phyloP scores from a whole-genome alignment of 2,888 invertebrate species.

The Lepas anatifera region DNA sequence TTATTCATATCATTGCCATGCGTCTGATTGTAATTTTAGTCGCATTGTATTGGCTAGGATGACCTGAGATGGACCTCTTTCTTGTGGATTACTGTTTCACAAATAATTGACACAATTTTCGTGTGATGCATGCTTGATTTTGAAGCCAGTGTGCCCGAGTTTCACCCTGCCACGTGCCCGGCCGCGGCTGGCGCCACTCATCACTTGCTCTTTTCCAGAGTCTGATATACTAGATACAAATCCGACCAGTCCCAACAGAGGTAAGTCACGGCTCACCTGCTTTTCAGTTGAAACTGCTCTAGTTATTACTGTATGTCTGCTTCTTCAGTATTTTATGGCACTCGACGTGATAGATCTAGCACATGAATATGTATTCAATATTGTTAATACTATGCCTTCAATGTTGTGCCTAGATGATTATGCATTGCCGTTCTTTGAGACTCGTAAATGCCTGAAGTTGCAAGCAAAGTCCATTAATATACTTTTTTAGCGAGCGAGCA shows the following conservation, averaged over 20 bases:
- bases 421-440: not conserved
- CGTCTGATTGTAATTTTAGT: too few species aligned
- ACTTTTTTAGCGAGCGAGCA: too few species aligned
- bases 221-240: not conserved
- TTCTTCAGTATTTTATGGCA: not conserved
- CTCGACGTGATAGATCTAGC: not conserved
- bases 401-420: not conserved
- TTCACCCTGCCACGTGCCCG: too few species aligned
- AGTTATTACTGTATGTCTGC: not conserved
- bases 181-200: not conserved
- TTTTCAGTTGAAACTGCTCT: not conserved
- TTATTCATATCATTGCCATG: too few species aligned
- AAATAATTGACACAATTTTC: too few species aligned
- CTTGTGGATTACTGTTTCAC: too few species aligned
- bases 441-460: too few species aligned
- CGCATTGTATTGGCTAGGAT: too few species aligned
- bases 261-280: not conserved
- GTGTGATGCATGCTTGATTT: too few species aligned
- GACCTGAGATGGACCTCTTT: too few species aligned
- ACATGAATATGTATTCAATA: not conserved
- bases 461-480: too few species aligned
- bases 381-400: not conserved
- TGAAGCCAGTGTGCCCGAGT: too few species aligned
- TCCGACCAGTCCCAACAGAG: not conserved
- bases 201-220: not conserved